These are phyloP conservation scores for Theristicus caerulescens DNA, from an alignment of 2,113 vertebrate species.

Conservation along the genomic window DNA sequence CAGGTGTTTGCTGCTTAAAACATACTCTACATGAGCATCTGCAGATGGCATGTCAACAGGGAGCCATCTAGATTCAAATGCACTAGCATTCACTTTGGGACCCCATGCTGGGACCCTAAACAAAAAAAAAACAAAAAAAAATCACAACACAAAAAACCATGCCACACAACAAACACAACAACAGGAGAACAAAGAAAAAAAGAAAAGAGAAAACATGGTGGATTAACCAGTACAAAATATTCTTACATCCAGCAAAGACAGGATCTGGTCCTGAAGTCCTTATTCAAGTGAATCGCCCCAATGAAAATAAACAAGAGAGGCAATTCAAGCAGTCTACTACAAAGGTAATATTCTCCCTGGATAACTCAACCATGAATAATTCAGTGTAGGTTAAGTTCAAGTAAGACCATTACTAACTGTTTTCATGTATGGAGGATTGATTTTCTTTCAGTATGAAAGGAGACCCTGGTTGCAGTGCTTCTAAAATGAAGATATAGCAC, in stretches of 20 bases:
- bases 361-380: slow-evolving; percentile 30
- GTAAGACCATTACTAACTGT: slow-evolving; percentile 28
- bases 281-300: neutral
- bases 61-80: slow-evolving; percentile 51
- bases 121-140: neutral
- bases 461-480: neutral
- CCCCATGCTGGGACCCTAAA: neutral
- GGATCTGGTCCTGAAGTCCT: neutral
- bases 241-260: neutral
- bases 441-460: slow-evolving; percentile 5
- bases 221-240: neutral
- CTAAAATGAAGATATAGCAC: neutral
- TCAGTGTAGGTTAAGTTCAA: neutral
- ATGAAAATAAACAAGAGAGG: neutral
- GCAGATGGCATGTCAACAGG: slow-evolving; percentile 53
- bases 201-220: neutral
- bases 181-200: too few species aligned
- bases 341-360: neutral
- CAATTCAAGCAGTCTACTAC: neutral
- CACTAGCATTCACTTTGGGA: slow-evolving; percentile 7
- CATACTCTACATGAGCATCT: slow-evolving; percentile 55
- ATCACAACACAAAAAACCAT: neutral
- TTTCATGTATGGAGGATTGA: slow-evolving; percentile 21
- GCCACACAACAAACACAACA: neutral
- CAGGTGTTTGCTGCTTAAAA: slow-evolving; percentile 60